Base-by-base conservation (phyloP, 2,113 vertebrate genomes). In the Mirounga angustirostris region DNA sequence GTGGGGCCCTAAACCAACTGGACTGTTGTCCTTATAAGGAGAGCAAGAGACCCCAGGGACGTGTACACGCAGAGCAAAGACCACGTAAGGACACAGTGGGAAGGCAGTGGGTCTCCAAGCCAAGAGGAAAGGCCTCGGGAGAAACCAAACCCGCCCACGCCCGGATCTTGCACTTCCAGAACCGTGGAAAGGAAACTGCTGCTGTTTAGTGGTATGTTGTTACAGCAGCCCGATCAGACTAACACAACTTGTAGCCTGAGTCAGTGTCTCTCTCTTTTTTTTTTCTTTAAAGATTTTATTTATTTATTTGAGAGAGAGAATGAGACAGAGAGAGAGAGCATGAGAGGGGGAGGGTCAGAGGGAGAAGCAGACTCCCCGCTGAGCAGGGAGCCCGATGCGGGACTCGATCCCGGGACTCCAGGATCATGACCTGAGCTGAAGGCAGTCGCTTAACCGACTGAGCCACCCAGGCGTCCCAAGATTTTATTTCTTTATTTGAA, bases 21-120 rank as follows among this genome's bases (percentile, higher is more conserved):
- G n/a, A 78, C 26, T 16, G 3, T 0, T 40, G 4, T 33, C 59
- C 26, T 40, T 22, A n/a, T 16, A 63, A 95, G 76, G 69, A 22
- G 36, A 84, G 87, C 58, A 61, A 40, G 81, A 56, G 58, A 43
- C 11, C 1, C 10, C 7, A 43, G 50, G 36, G 7, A 40, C 12
- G 13, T 30, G 46, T 4, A 2, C 26, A 76, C 65, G 30, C 33
- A 63, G 7, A 78, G 9, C 67, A 33, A 63, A 36, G 87, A 13
- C 11, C 14, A 11, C 0, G 2, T 22, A 28, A 46, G 76, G 59
- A 56, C 6, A 9, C 33, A 22, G 50, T 4, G 1, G 87, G 24
- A 58, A 63, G 71, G 21, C 7, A 1, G 61, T 50, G 2, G 3
- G 26, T 36, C n/a, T 30, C 12, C 30, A 36, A 71, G 21, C 30